A percentile compares a stretch with the other conserved stretches of the same genome.
These are phyloP conservation scores for Xestia sexstrigata DNA, from an alignment of 2,888 invertebrate genomes.

Conservation along the genomic window DNA sequence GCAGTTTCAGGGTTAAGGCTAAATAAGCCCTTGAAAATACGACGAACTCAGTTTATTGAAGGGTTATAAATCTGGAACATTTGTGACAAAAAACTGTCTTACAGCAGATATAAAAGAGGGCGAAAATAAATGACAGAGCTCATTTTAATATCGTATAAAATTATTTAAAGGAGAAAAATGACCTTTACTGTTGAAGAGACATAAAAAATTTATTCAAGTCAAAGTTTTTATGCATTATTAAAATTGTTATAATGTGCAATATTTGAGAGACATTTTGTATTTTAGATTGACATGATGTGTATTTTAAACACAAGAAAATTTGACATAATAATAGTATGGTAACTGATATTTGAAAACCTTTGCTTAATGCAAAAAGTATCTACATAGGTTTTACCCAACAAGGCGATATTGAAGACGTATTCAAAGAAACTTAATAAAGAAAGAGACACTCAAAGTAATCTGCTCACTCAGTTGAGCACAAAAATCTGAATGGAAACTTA, in stretches of 20 bases:
- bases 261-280: neutral
- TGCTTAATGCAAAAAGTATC: neutral
- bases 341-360: neutral
- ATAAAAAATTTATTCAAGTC: neutral
- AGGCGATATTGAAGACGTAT: neutral
- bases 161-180: conserved; percentile 11
- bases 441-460: neutral
- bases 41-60: conserved; percentile 59
- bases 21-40: conserved; percentile 64
- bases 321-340: neutral
- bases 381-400: neutral
- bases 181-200: neutral
- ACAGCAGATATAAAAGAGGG: conserved; percentile 39
- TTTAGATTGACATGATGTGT: neutral
- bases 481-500: conserved; percentile 35
- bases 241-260: neutral
- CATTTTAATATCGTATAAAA: conserved; percentile 49
- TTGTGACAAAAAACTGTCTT: conserved; percentile 44
- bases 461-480: conserved; percentile 7
- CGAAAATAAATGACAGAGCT: conserved; percentile 42
- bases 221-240: conserved; percentile 6
- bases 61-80: conserved; percentile 63
- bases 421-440: neutral
- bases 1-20: conserved; percentile 57
- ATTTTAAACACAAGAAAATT: neutral